Conservation (phyloP, 2,888 invertebrate species). For the Cephus rjabovi region DNA sequence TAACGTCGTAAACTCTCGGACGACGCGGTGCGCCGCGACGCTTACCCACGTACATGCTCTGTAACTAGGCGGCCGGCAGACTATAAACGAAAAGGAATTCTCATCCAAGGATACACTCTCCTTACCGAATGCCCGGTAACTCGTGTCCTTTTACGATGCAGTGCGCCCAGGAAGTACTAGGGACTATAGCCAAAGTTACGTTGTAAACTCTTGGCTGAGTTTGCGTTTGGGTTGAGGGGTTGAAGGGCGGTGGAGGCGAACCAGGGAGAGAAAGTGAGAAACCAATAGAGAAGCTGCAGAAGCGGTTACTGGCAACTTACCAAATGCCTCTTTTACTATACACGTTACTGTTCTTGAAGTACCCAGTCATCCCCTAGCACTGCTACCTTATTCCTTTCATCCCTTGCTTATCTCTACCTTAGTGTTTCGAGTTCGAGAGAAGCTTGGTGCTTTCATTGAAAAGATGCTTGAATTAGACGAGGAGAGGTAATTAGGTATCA, state of each 20-base stretch:
- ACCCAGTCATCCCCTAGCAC: neutral
- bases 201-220: slow-evolving; percentile 24
- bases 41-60: neutral
- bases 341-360: neutral
- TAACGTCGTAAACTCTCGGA: neutral
- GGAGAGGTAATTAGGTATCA: slow-evolving; percentile 34
- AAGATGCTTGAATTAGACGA: slow-evolving; percentile 27
- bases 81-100: slow-evolving; percentile 8
- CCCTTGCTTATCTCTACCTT: slow-evolving; percentile 10
- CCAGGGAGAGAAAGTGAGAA: neutral
- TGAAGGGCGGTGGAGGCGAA: neutral
- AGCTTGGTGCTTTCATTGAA: neutral
- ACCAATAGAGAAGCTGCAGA: slow-evolving; percentile 13
- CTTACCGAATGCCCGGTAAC: slow-evolving; percentile 20
- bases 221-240: neutral
- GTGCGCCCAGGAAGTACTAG: slow-evolving; percentile 30
- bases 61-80: neutral
- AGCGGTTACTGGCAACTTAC: slow-evolving; percentile 22
- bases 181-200: slow-evolving; percentile 27
- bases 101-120: slow-evolving; percentile 3
- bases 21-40: neutral
- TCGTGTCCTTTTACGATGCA: slow-evolving; percentile 35
- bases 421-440: neutral
- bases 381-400: neutral
- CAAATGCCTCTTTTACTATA: slow-evolving; percentile 15